Evolutionary conservation across 2,888 invertebrate species (phyloP), one percentile per base, ranked within the genome.

Genomic region (Drosophila subquinaria): DNA sequence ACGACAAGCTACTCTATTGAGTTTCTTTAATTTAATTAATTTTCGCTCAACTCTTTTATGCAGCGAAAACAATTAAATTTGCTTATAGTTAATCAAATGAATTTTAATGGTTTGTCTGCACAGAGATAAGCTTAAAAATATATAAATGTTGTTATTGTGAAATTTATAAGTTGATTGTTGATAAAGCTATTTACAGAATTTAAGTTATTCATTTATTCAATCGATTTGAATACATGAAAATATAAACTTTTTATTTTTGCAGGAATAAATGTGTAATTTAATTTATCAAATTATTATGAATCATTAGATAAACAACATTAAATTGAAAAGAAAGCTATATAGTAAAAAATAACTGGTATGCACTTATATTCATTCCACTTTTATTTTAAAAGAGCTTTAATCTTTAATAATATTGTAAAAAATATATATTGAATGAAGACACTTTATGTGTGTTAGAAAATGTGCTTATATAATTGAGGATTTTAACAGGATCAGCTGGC

Each of bases 1-100:
- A 68, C 13, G 30, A 43, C 56, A 30, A 47, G 30, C 47, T 13
- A 61, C 30, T 2, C 15, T 70, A 63, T 47, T 40, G 15, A 33
- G 45, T n/a, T 55, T 38, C 6, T 36, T 36, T 38, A 52, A 64
- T 72, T 64, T 27, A 27, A 57, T 72, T 43, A 57, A 64, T 56
- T 55, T 40, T 3, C n/a, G 17, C n/a, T 27, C 9, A 4, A 4
- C 8, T 55, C 43, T 47, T 17, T 1, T 35, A 0, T 13, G 9
- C 4, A 36, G 33, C 38, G 15, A 13, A 40, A n/a, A 33, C 30
- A 43, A 72, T 53, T 38, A 27, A 38, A 23, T 57, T 38, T n/a
- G 11, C 33, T 27, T 38, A n/a, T 23, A 52, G 36, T 63, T 42
- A 36, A 48, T 42, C 5, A 20, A 47, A 55, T 36, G 4, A n/a